Evolutionary conservation across 1,140 invertebrate genomes (phyloP), one percentile per base, ranked within the genome.

Genomic region (Orius insidiosus): DNA sequence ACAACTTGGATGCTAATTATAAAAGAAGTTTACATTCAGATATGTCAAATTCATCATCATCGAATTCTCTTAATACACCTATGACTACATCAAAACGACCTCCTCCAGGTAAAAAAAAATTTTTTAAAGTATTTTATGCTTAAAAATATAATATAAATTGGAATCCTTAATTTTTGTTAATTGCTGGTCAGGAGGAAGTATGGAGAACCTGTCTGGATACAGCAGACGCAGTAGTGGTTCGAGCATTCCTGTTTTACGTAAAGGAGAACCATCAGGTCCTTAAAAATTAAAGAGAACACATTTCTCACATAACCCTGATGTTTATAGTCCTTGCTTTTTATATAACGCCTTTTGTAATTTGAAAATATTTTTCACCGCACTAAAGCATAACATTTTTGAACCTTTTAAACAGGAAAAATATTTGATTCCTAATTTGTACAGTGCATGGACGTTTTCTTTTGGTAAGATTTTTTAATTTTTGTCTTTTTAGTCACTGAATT

Each of bases 1-100:
- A 78, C 30, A 76, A 75, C 0, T 65, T 98, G 19, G 93, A 97
- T 58, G 65, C 76, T 1, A 74, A 75, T 3, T 88, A 89, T 49
- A 85, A 94, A 64, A 32, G 46, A 37, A 47, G 18, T 33, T 31
- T 51, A 5, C 49, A 51, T 13, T 51, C 49, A 1, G 51, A 52
- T 34, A 49, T 49, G 47, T 49, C 47, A 1, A 52, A 52, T 41
- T 52, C 47, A 2, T 46, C 47, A 44, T 52, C 51, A 36, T 49
- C 51, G 2, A 59, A 59, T 47, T 58, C 56, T 2, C 51, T 59
- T 8, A 40, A 57, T 33, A 49, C 50, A 14, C 51, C 41, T n/a
- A 7, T 18, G 11, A 31, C 13, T 3, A 38, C 45, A 38, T 7
- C 31, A 6, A 38, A 18, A 6, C 41, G 41, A 2, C 41, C 41